phyloP scores from a whole-genome alignment of 2,113 vertebrate genomes.

The Leptobrachium leishanense region DNA sequence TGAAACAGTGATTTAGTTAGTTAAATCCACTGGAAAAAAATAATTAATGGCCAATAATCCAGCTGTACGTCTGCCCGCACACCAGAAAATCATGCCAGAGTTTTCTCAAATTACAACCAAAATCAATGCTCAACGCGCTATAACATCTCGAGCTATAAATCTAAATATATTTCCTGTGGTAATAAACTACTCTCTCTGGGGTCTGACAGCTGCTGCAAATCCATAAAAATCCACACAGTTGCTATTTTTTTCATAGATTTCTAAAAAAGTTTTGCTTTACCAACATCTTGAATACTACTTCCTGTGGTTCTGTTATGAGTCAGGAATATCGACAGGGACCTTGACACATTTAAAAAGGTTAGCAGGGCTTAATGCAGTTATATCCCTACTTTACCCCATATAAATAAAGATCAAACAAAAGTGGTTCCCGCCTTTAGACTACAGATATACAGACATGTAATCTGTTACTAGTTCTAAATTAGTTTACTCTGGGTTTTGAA shows the following conservation, averaged over 20 bases:
- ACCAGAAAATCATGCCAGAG: slow-evolving; percentile 4
- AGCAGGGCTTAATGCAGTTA: not conserved
- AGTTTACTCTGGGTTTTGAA: not conserved
- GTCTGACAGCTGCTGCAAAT: not conserved
- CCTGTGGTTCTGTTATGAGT: slow-evolving; percentile 28
- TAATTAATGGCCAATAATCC: slow-evolving; percentile 6
- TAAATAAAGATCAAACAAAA: slow-evolving; percentile 1
- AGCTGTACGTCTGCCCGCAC: not conserved
- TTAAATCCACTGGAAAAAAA: too few species aligned
- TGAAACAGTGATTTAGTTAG: too few species aligned
- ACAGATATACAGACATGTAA: slow-evolving; percentile 9
- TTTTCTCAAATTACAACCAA: slow-evolving; percentile 22
- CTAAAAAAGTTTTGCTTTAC: not conserved
- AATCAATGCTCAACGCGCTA: slow-evolving; percentile 10
- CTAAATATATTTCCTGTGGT: not conserved
- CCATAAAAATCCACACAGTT: slow-evolving; percentile 5
- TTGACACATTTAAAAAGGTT: not conserved
- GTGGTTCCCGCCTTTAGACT: not conserved
- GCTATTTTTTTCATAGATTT: not conserved
- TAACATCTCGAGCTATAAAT: slow-evolving; percentile 3
- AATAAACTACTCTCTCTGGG: not conserved
- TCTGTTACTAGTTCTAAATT: slow-evolving; percentile 7
- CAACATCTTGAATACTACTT: not conserved
- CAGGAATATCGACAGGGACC: not conserved
- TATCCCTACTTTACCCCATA: not conserved